Base-by-base conservation (phyloP, 2,113 vertebrate genomes). In the Saccopteryx bilineata region DNA sequence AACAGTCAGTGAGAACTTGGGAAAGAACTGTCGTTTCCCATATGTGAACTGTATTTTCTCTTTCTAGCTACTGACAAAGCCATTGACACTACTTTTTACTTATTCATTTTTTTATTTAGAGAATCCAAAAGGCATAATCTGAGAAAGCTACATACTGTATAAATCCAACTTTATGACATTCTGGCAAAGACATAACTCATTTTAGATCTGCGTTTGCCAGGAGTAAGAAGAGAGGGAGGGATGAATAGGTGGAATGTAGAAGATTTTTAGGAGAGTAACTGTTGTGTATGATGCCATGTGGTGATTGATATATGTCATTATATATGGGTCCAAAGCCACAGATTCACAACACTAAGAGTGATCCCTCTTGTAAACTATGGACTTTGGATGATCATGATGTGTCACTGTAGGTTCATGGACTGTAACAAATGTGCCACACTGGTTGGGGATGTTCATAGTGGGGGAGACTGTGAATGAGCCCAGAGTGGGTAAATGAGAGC, bases 391-490 rank as follows among this genome's bases (percentile, higher is more conserved):
- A 58, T 48, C 28, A 4, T 5, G 19, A 33, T 9, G 21, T 2
- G 1, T 28, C 46, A 21, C 1, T 23, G 13, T 21, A 21, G 5
- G 14, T 12, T 83, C 15, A 65, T 11, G 5, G 48, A 6, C 6
- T 28, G 4, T 46, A 93, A 5, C 1, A 6, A 65, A 21, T 7
- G 18, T 10, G 1, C 2, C 5, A 10, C 15, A 61, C 6, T 28
- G 68, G 10, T 6, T n/a, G 24, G 5, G 3, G 17, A 19, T 9
- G 23, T 71, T 24, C 13, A 50, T 2, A 31, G 48, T 1, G 1
- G 9, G 15, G 46, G 33, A 24, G 5, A 10, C 33, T 12, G 0
- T 61, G n/a, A 0, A 0, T 26, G 15, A 5, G 9, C 17, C 5
- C 19, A 60, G 31, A 39, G 1, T 15, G 7, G 28, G 17, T 7